Conservation (phyloP, 1,140 invertebrate genomes). For the Diachasmimorpha longicaudata region DNA sequence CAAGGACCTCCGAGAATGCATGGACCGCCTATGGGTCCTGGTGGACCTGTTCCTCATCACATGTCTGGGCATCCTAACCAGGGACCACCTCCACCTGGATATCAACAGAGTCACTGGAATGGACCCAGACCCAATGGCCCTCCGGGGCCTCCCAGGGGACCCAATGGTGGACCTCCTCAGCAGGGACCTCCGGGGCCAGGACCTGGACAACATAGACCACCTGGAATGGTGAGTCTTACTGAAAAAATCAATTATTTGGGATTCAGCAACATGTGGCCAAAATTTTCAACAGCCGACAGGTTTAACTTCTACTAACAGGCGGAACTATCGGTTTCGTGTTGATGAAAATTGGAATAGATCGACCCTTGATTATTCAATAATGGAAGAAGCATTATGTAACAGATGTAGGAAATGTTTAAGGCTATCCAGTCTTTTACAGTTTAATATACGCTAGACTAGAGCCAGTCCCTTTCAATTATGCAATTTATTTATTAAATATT, state of each 20-base stretch:
- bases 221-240: slow-evolving; percentile 68
- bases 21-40: slow-evolving; percentile 74
- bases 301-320: not conserved
- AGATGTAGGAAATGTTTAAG: too few species aligned
- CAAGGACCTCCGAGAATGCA: slow-evolving; percentile 66
- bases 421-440: too few species aligned
- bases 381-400: too few species aligned
- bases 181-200: slow-evolving; percentile 68
- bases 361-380: too few species aligned
- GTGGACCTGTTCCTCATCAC: slow-evolving; percentile 57
- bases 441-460: too few species aligned
- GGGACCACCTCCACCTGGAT: slow-evolving; percentile 64
- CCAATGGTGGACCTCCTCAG: slow-evolving; percentile 62
- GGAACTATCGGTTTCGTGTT: too few species aligned
- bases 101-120: slow-evolving; percentile 69
- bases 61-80: slow-evolving; percentile 62
- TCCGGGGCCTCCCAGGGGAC: slow-evolving; percentile 61
- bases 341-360: too few species aligned
- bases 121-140: slow-evolving; percentile 67
- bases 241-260: not conserved
- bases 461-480: too few species aligned
- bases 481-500: too few species aligned
- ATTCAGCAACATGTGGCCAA: not conserved
- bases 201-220: slow-evolving; percentile 70
- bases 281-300: not conserved